Conservation (phyloP, 2,888 invertebrate genomes). For the Coleophora deauratella region DNA sequence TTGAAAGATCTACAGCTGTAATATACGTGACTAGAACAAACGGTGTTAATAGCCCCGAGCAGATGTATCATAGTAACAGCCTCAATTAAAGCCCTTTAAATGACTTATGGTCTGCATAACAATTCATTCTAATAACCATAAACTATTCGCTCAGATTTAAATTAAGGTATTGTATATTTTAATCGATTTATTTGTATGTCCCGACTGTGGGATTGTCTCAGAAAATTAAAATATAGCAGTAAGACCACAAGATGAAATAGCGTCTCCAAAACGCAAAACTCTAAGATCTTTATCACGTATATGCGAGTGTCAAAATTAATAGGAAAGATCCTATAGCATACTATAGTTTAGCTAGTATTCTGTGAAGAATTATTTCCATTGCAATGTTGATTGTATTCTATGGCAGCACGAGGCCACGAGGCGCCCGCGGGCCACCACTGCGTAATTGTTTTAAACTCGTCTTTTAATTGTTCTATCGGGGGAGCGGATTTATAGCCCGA, state of each 20-base stretch:
- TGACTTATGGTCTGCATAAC: slow-evolving; percentile 60
- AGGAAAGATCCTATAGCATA: too few species aligned
- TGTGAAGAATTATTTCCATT: too few species aligned
- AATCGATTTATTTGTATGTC: slow-evolving; percentile 21
- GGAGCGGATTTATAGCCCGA: slow-evolving; percentile 63
- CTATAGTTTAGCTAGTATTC: too few species aligned
- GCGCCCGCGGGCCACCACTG: slow-evolving; percentile 58
- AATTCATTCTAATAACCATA: slow-evolving; percentile 68
- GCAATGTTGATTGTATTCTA: slow-evolving; percentile 1
- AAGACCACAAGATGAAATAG: too few species aligned
- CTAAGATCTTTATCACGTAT: too few species aligned
- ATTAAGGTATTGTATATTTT: slow-evolving; percentile 23
- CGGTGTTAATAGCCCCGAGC: slow-evolving; percentile 35
- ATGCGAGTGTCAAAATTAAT: too few species aligned
- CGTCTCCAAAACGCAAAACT: too few species aligned
- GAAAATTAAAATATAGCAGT: too few species aligned
- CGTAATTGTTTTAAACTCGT: slow-evolving; percentile 73
- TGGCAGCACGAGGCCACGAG: slow-evolving; percentile 32
- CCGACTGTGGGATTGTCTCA: too few species aligned
- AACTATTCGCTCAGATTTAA: slow-evolving; percentile 35
- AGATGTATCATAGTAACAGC: slow-evolving; percentile 44
- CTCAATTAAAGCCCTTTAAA: slow-evolving; percentile 59
- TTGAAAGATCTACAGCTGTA: slow-evolving; percentile 16
- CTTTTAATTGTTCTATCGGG: slow-evolving; percentile 74
- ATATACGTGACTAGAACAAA: slow-evolving; percentile 9